These are phyloP conservation scores for Tetrax tetrax DNA, from an alignment of 2,113 vertebrate genomes.

Conservation along the genomic window DNA sequence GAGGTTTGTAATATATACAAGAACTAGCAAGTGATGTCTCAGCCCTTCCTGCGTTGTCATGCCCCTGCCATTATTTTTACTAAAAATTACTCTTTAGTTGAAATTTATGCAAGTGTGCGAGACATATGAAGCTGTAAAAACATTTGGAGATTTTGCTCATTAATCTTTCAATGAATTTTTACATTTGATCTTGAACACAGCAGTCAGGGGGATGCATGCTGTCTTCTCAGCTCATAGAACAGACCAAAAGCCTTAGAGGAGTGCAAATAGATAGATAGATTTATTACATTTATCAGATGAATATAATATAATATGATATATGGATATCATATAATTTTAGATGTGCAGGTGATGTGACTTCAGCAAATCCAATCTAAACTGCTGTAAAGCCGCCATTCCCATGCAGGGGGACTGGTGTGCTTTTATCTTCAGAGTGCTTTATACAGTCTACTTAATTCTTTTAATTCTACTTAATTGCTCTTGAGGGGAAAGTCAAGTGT, in stretches of 20 bases:
- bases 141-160: not conserved
- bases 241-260: not conserved
- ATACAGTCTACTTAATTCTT: not conserved
- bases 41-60: not conserved
- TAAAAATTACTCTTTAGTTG: not conserved
- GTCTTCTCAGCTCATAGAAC: not conserved
- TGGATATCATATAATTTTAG: not conserved
- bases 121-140: not conserved
- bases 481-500: not conserved
- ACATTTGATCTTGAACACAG: not conserved
- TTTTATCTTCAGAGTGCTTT: not conserved
- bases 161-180: not conserved
- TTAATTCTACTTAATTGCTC: not conserved
- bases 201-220: not conserved
- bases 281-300: not conserved
- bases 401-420: not conserved
- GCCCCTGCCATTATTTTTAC: not conserved
- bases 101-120: not conserved
- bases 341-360: not conserved
- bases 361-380: not conserved
- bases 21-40: not conserved
- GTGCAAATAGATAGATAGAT: not conserved
- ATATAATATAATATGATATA: not conserved
- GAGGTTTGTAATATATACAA: not conserved
- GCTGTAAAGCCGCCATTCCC: not conserved